Base-by-base conservation (phyloP, 2,797 vertebrate species). In the Myotis planiceps region DNA sequence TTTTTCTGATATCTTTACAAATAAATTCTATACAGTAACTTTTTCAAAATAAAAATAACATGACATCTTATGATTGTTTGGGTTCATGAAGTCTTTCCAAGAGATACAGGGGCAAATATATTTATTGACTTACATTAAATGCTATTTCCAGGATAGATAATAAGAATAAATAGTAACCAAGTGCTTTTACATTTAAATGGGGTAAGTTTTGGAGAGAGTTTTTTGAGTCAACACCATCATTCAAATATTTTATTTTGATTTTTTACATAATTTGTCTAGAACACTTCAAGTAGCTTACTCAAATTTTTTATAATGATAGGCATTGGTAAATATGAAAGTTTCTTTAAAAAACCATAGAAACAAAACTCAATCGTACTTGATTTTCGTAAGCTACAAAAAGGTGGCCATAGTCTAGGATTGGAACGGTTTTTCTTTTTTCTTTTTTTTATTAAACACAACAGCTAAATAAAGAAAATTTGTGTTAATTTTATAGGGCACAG, bases 261-360 rank as follows among this genome's bases (percentile, higher is more conserved):
- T 42, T 94, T 14, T 18, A 9, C 15, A 4, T 94, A 72, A 27
- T 88, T 65, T 68, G 13, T 6, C 23, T 69, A 88, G 53, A 15
- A 42, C 49, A 88, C 91, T 95, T 95, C 81, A 60, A 45, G 53
- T 94, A 92, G 55, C 3, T 19, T 80, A 55, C 23, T 32, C 25
- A 94, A 97, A 94, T 74, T 81, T 68, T 63, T 80, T 80, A 39
- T 84, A 87, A 66, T 92, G 90, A 55, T 58, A 71, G 71, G 69
- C 58, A 76, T 65, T 34, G 29, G 5, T 88, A 84, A 89, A 92
- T 68, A 87, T 9, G 49, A 49, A 0, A 80, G 7, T 88, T 95
- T 71, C 66, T 95, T 88, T 53, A 81, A 92, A 91, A 83, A 21
- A 92, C 29, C 13, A 18, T 71, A 79, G 92, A 83, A 88, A 9